These are phyloP conservation scores for Furcula furcula DNA, from an alignment of 2,888 invertebrate genomes.

Conservation along the genomic window DNA sequence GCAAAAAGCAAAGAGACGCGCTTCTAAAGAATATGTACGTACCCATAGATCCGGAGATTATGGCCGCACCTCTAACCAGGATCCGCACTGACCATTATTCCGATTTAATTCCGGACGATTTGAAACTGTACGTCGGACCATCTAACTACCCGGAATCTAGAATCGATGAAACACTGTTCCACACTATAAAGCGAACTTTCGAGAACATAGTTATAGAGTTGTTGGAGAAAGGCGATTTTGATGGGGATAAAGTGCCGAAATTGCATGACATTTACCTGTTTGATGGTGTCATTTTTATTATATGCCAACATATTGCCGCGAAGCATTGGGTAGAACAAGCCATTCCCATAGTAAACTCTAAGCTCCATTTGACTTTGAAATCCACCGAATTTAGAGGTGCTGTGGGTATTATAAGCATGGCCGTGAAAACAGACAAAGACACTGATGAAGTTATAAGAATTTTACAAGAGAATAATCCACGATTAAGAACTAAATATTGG, in stretches of 20 bases:
- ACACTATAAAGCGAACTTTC: slow-evolving; percentile 51
- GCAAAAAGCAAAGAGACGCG: slow-evolving; percentile 38
- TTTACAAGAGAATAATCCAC: slow-evolving; percentile 60
- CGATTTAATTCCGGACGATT: slow-evolving; percentile 62
- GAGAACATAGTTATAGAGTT: slow-evolving; percentile 49
- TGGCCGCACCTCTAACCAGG: slow-evolving; percentile 50
- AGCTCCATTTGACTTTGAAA: slow-evolving; percentile 48
- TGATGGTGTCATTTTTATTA: slow-evolving; percentile 70
- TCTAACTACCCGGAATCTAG: slow-evolving; percentile 62
- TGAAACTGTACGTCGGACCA: slow-evolving; percentile 67
- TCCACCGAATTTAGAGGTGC: slow-evolving; percentile 70
- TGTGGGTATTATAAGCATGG: slow-evolving; percentile 68
- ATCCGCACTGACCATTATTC: slow-evolving; percentile 65
- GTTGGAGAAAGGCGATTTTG: slow-evolving; percentile 30
- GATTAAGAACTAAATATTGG: slow-evolving; percentile 68
- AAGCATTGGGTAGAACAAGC: slow-evolving; percentile 54
- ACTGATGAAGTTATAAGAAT: slow-evolving; percentile 52
- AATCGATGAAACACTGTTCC: slow-evolving; percentile 57
- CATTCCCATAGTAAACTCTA: slow-evolving; percentile 40
- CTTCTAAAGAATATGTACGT: slow-evolving; percentile 53
- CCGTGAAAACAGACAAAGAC: slow-evolving; percentile 47
- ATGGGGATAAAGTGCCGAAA: slow-evolving; percentile 44
- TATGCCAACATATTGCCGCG: slow-evolving; percentile 53
- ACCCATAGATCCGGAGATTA: slow-evolving; percentile 51
- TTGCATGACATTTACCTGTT: slow-evolving; percentile 69